These are phyloP conservation scores for Pogona vitticeps DNA, from an alignment of 2,113 vertebrate genomes.

Conservation along the genomic window DNA sequence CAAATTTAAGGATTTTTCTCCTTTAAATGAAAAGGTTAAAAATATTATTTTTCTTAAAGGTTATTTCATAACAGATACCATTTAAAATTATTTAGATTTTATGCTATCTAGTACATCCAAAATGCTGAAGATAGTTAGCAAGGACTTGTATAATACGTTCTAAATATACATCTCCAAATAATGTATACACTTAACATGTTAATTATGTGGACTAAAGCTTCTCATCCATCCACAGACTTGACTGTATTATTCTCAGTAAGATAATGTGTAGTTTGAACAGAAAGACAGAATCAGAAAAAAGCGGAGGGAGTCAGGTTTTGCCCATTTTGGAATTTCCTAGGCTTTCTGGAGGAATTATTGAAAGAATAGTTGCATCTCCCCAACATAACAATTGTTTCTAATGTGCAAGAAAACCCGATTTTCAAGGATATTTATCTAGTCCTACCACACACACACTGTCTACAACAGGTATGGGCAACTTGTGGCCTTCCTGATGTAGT, in stretches of 20 bases:
- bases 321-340: too few relatives aligned
- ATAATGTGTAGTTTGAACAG: neutral
- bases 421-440: too few relatives aligned
- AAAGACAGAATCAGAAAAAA: neutral
- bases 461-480: too few relatives aligned
- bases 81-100: neutral
- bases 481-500: too few relatives aligned
- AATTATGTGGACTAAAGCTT: neutral
- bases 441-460: too few relatives aligned
- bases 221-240: too few relatives aligned
- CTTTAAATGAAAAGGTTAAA: constrained; percentile 20
- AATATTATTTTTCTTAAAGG: constrained; percentile 16
- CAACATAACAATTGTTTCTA: neutral
- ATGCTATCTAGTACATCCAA: neutral
- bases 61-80: neutral
- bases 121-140: neutral
- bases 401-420: neutral
- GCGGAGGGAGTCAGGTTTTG: too few relatives aligned
- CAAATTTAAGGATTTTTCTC: constrained; percentile 41
- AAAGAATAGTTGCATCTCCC: neutral
- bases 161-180: neutral
- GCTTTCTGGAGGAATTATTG: neutral
- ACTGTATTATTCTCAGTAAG: neutral
- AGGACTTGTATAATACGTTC: neutral
- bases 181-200: neutral